Evolutionary conservation across 2,113 vertebrate species (phyloP).

Genomic region (Hydropotes inermis): DNA sequence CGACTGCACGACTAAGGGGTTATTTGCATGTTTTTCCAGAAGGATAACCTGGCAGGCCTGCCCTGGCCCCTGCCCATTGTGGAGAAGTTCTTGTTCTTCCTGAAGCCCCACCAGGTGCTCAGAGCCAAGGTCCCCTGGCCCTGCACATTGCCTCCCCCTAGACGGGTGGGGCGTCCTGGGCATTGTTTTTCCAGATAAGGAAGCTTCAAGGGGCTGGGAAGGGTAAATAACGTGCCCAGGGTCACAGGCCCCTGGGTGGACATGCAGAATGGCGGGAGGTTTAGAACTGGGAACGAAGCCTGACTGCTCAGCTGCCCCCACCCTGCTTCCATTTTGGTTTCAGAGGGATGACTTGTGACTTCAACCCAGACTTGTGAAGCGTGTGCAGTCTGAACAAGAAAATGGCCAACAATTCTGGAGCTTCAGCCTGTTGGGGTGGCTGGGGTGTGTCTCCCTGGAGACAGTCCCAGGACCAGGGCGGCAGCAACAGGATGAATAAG

Average conservation of each 20-base stretch:
- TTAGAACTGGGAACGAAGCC: fast-evolving
- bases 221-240: background rate
- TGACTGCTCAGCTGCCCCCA: too few relatives aligned
- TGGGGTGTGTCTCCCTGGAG: fast-evolving
- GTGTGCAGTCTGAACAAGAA: background rate
- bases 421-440: background rate
- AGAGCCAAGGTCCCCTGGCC: fast-evolving
- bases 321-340: background rate
- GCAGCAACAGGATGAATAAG: fast-evolving
- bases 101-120: fast-evolving
- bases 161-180: background rate
- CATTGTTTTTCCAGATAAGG: background rate
- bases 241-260: background rate
- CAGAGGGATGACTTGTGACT: background rate
- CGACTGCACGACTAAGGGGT: fast-evolving
- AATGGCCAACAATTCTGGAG: background rate
- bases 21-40: background rate
- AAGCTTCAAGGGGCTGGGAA: background rate
- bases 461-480: background rate
- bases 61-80: too few relatives aligned
- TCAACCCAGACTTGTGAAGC: background rate
- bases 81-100: background rate
- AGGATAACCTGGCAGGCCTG: background rate
- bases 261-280: fast-evolving
- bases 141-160: background rate